phyloP scores from a whole-genome alignment of 2,797 vertebrate genomes.

The Xyrichtys novacula region DNA sequence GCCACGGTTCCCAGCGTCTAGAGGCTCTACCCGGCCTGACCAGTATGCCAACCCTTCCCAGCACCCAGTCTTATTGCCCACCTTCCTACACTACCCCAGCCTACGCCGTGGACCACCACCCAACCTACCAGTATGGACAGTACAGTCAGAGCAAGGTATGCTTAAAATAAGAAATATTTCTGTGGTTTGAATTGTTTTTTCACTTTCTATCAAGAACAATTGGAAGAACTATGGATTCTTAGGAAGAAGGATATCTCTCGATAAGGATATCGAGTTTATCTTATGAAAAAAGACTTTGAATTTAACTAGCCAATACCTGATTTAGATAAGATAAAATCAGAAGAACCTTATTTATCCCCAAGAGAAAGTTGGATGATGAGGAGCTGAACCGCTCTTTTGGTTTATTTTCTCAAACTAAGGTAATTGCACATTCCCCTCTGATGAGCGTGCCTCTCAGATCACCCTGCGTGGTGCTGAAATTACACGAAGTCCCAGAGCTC shows the following conservation, averaged over 20 bases:
- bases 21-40: conserved; percentile 89
- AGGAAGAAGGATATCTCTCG: too few relatives aligned
- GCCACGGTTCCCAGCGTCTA: conserved; percentile 93
- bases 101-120: conserved; percentile 96
- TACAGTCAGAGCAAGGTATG: conserved; percentile 97
- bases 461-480: conserved; percentile 60
- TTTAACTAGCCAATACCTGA: too few relatives aligned
- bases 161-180: neutral
- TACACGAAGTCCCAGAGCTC: conserved; percentile 53
- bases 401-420: conserved; percentile 47
- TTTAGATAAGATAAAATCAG: too few relatives aligned
- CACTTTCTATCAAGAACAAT: too few relatives aligned
- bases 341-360: too few relatives aligned
- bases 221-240: too few relatives aligned
- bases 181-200: neutral
- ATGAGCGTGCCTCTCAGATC: conserved; percentile 78
- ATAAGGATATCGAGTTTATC: too few relatives aligned
- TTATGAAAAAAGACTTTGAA: too few relatives aligned
- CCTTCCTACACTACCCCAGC: conserved; percentile 94
- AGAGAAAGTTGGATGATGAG: too few relatives aligned
- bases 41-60: conserved; percentile 87
- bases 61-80: conserved; percentile 97
- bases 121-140: conserved; percentile 97
- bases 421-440: conserved; percentile 68
- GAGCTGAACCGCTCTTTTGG: conserved; percentile 32